A percentile compares a stretch with the other conserved stretches of the same genome.
These are phyloP conservation scores for Pharmacophagus antenor DNA, from an alignment of 2,888 invertebrate species.

Conservation along the genomic window DNA sequence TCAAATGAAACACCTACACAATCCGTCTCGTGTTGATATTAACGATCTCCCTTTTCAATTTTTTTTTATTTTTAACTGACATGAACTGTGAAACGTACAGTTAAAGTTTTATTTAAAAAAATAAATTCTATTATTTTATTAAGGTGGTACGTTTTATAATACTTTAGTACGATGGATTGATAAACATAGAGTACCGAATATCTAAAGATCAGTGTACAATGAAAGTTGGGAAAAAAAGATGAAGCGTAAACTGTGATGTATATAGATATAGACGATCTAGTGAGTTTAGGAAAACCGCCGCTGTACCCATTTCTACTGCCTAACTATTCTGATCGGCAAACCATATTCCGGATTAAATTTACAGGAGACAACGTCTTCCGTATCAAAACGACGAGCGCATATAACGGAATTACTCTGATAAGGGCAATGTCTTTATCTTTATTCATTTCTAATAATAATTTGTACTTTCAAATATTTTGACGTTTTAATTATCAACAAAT, in stretches of 20 bases:
- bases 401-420: too few relatives aligned
- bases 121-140: background rate
- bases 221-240: background rate
- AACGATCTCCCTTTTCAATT: background rate
- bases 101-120: background rate
- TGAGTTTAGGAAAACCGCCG: too few relatives aligned
- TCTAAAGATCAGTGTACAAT: background rate
- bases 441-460: too few relatives aligned
- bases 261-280: background rate
- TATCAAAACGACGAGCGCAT: too few relatives aligned
- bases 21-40: background rate
- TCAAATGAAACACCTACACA: constrained; percentile 2
- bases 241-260: background rate
- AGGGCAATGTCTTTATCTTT: too few relatives aligned
- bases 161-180: background rate
- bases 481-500: background rate
- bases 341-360: too few relatives aligned
- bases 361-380: too few relatives aligned
- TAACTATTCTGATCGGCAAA: too few relatives aligned
- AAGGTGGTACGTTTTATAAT: background rate
- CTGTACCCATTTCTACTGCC: too few relatives aligned
- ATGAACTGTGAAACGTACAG: background rate
- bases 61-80: background rate
- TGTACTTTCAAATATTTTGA: background rate
- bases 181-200: background rate